Conservation (phyloP, 2,797 vertebrate species). For the Triplophysa bombifrons region DNA sequence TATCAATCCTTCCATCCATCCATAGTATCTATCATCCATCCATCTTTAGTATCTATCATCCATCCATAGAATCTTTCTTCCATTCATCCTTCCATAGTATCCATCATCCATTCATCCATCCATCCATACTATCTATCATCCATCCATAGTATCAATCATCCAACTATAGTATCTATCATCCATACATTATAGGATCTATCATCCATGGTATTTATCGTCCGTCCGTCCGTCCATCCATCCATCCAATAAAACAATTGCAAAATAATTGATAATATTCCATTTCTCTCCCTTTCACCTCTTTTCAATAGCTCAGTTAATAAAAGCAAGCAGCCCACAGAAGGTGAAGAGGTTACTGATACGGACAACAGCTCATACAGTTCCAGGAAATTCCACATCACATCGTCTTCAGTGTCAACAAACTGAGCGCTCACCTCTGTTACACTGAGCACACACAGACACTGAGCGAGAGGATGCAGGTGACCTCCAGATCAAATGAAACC, state of each 20-base stretch:
- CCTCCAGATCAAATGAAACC: slow-evolving; percentile 64
- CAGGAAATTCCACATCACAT: slow-evolving; percentile 51
- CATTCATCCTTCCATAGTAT: neutral
- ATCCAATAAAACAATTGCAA: too few species aligned
- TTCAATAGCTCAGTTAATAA: slow-evolving; percentile 32
- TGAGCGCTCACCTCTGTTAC: slow-evolving; percentile 45
- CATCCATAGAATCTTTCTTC: too few species aligned
- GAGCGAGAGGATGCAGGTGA: slow-evolving; percentile 39
- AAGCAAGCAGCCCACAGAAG: slow-evolving; percentile 10
- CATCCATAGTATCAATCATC: too few species aligned
- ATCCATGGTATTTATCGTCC: too few species aligned
- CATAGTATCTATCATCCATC: too few species aligned
- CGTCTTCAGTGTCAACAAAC: slow-evolving; percentile 43
- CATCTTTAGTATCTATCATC: neutral
- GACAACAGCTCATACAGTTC: slow-evolving; percentile 36
- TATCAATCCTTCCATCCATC: neutral
- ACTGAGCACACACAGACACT: slow-evolving; percentile 51
- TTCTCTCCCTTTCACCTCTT: neutral
- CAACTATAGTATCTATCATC: too few species aligned
- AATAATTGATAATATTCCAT: too few species aligned
- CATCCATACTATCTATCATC: too few species aligned
- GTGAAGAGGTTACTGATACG: slow-evolving; percentile 31
- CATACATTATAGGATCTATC: too few species aligned
- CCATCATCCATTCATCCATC: too few species aligned
- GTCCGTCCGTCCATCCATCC: neutral